Conservation (phyloP, 2,888 invertebrate genomes). For the Allolobophora icterica region DNA sequence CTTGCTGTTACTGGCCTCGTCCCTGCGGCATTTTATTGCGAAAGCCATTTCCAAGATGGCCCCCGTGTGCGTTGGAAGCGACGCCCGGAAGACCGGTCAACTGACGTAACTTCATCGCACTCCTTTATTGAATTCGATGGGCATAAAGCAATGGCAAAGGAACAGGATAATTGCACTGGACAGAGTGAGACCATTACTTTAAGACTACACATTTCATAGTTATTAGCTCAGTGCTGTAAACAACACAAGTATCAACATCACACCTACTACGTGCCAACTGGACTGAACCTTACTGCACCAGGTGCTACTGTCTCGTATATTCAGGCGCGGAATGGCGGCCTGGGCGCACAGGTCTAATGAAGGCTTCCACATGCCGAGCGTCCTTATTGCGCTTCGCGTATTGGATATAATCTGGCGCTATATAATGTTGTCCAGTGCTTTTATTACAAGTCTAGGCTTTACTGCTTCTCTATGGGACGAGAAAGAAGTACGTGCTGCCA, state of each 20-base stretch:
- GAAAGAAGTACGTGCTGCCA: too few species aligned
- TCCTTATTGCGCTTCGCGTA: not conserved
- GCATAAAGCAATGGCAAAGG: not conserved
- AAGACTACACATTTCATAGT: not conserved
- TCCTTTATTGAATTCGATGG: conserved; percentile 12
- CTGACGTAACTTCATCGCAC: not conserved
- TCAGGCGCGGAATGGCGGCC: not conserved
- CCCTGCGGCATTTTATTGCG: not conserved
- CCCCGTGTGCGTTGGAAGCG: not conserved
- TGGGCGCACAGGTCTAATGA: not conserved
- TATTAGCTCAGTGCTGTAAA: not conserved
- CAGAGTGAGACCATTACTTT: not conserved
- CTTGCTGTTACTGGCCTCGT: not conserved
- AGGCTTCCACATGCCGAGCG: not conserved
- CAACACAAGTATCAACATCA: not conserved
- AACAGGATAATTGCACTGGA: not conserved
- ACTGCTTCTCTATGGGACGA: too few species aligned
- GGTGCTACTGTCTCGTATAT: not conserved
- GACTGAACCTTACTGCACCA: not conserved
- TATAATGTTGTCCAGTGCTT: not conserved
- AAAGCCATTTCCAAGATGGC: conserved; percentile 1
- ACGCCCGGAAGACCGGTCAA: too few species aligned
- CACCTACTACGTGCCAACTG: not conserved
- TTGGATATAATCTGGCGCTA: conserved; percentile 1
- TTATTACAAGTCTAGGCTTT: not conserved